phyloP scores from a whole-genome alignment of 2,888 invertebrate species.

The Andrena bicolor region DNA sequence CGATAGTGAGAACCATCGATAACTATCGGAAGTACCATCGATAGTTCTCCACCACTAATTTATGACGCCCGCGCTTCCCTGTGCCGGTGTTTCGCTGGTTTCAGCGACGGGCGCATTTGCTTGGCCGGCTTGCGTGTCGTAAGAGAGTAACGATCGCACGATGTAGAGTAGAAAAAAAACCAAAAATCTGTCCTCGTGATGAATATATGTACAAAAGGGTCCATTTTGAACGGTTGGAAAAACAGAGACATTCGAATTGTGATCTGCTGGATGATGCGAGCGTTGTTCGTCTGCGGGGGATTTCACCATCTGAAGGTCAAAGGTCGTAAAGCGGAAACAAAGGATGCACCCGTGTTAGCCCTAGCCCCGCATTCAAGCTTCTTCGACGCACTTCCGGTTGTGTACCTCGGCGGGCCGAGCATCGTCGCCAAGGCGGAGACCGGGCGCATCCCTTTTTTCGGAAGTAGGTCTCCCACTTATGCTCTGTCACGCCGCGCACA shows the following conservation, averaged over 20 bases:
- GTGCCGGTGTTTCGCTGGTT: neutral
- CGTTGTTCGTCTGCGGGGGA: slow-evolving; percentile 92
- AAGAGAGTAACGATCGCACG: neutral
- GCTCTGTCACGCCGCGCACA: slow-evolving; percentile 41
- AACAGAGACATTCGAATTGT: slow-evolving; percentile 88
- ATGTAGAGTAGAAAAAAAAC: neutral
- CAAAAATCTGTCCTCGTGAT: neutral
- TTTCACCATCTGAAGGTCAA: slow-evolving; percentile 92
- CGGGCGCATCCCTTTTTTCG: slow-evolving; percentile 93
- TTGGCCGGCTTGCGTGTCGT: neutral
- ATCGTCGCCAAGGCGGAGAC: slow-evolving; percentile 96
- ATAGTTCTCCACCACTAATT: too few relatives aligned
- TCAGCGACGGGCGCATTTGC: neutral
- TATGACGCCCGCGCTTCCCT: neutral
- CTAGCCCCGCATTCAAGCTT: slow-evolving; percentile 97
- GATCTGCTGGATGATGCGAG: slow-evolving; percentile 90
- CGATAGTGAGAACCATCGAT: too few relatives aligned
- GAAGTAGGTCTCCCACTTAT: slow-evolving; percentile 90
- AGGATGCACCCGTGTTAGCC: slow-evolving; percentile 93
- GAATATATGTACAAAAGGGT: neutral
- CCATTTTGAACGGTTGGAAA: slow-evolving; percentile 30
- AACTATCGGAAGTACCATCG: too few relatives aligned
- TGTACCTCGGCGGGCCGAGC: slow-evolving; percentile 93
- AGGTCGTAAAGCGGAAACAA: slow-evolving; percentile 88
- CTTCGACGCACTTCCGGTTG: slow-evolving; percentile 94